Conservation (phyloP, 1,140 invertebrate genomes). For the Latrodectus geometricus region DNA sequence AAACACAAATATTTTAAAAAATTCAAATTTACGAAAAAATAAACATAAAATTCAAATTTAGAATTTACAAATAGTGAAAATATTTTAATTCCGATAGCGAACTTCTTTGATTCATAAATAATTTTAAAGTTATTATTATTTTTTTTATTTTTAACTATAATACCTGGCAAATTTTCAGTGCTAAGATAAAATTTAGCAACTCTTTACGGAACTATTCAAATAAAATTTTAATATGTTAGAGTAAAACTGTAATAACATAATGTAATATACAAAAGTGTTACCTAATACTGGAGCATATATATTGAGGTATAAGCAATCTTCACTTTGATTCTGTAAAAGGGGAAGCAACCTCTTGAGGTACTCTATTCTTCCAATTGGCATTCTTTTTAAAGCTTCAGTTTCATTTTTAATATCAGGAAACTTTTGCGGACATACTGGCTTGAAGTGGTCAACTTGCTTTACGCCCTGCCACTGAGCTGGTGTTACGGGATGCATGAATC, state of each 20-base stretch:
- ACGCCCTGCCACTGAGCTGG: conserved; percentile 82
- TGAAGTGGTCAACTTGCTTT: conserved; percentile 72
- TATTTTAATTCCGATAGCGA: too few relatives aligned
- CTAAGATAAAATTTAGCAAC: too few relatives aligned
- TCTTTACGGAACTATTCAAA: too few relatives aligned
- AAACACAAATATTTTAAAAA: too few relatives aligned
- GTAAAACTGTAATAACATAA: not conserved
- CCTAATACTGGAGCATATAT: conserved; percentile 84
- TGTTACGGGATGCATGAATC: conserved; percentile 95
- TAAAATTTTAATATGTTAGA: too few relatives aligned
- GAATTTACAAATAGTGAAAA: too few relatives aligned
- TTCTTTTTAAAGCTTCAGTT: conserved; percentile 75
- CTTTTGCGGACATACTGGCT: conserved; percentile 68
- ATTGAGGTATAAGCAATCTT: conserved; percentile 97
- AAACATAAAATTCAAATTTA: too few relatives aligned
- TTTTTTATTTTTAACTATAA: too few relatives aligned
- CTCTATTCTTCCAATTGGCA: conserved; percentile 86
- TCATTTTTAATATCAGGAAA: conserved; percentile 78
- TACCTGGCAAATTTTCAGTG: too few relatives aligned
- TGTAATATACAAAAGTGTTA: conserved; percentile 13
- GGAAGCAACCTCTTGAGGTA: conserved; percentile 87
- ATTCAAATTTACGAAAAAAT: too few relatives aligned
- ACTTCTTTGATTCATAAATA: too few relatives aligned
- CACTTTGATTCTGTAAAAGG: conserved; percentile 88
- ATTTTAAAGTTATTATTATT: too few relatives aligned